Percentiles rank a stretch among this genome's conserved stretches.
phyloP scores from a whole-genome alignment of 2,797 vertebrate species.

The Poeciliopsis turneri region DNA sequence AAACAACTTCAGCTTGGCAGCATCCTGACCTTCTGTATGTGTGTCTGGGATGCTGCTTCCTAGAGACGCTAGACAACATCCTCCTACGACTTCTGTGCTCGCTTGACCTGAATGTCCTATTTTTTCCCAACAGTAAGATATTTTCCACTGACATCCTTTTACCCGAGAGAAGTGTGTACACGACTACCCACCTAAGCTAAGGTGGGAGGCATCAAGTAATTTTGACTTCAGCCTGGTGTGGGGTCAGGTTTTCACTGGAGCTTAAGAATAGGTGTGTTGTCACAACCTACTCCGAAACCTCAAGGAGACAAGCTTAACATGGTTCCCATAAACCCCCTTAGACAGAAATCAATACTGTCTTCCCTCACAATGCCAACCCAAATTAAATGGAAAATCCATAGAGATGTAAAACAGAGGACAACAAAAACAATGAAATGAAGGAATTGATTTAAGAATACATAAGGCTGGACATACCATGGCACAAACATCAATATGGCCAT shows the following conservation, averaged over 20 bases:
- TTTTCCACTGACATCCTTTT: conserved; percentile 40
- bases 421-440: conserved; percentile 73
- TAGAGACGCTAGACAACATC: conserved; percentile 50
- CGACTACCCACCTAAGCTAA: conserved; percentile 48
- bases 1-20: conserved; percentile 73
- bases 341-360: conserved; percentile 80
- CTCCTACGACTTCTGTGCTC: conserved; percentile 58
- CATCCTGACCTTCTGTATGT: conserved; percentile 58
- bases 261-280: conserved; percentile 61
- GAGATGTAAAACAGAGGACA: conserved; percentile 75
- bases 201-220: conserved; percentile 48
- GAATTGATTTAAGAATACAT: conserved; percentile 67
- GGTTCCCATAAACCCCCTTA: conserved; percentile 70
- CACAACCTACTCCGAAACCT: conserved; percentile 67
- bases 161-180: conserved; percentile 27
- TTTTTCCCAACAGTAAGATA: conserved; percentile 56
- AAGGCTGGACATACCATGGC: conserved; percentile 49
- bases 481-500: conserved; percentile 60
- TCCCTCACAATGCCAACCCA: conserved; percentile 77
- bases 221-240: conserved; percentile 49
- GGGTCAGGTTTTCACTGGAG: conserved; percentile 58
- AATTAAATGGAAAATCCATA: conserved; percentile 82
- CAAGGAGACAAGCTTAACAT: conserved; percentile 68
- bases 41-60: conserved; percentile 49
- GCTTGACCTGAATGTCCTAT: conserved; percentile 39